Evolutionary conservation across 2,888 invertebrate species (phyloP), one percentile per base, ranked within the genome.

Genomic region (Drosophila ezoana): DNA sequence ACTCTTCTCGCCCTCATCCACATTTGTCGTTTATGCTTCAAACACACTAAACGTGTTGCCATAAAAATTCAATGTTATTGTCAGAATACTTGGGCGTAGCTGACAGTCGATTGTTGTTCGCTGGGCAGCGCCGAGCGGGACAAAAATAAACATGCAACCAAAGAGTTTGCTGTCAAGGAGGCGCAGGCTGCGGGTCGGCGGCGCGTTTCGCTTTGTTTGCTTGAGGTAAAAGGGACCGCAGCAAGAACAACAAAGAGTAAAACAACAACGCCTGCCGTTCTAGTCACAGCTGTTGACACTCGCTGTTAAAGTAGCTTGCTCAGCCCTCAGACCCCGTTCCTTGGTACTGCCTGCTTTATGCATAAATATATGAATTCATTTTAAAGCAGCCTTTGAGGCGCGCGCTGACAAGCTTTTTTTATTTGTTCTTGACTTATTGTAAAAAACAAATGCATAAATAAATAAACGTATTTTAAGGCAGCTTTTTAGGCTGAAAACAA

Each of bases 51-150:
- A 62, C 71, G 66, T 81, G 81, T 78, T 61, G 59, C 70, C 68
- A 80, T 81, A 83, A 83, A 83, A 80, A 75, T 83, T 83, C 70
- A 81, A 83, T 81, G 81, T 81, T 81, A 81, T 83, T 80, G 74
- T 67, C 77, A 68, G 44, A 58, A 49, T 61, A 65, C 57, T 75
- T 77, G 77, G 48, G 65, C 43, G 43, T 51, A 71, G 60, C 33
- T 32, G 37, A 49, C 56, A 54, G 41, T 23, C 43, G 48, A 38
- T 62, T 35, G 63, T 40, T 52, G 43, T 54, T 23, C 20, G 48
- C 41, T 72, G 49, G 53, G 10, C 63, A 48, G 47, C 58, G 14
- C 14, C 62, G 28, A 72, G 57, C 72, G 72, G 61, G 56, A 76
- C 77, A 51, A 65, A 71, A 65, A 76, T 65, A 74, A 72, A 72